Percentiles rank a stretch among this genome's conserved stretches.
These are phyloP conservation scores for Meiosimyza decipiens DNA, from an alignment of 2,888 invertebrate genomes.

Conservation along the genomic window DNA sequence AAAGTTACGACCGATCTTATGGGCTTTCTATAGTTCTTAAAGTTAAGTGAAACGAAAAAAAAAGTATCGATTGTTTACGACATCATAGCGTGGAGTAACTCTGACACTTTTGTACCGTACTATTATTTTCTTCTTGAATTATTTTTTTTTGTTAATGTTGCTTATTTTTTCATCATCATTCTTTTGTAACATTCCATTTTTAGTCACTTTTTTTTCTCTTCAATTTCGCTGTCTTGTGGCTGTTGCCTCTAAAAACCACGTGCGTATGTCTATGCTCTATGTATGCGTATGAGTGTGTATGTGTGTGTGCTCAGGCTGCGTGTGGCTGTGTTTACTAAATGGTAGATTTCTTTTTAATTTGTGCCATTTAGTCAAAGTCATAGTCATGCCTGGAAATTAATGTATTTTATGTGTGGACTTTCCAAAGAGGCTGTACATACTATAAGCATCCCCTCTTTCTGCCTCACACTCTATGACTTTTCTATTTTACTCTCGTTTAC, in stretches of 20 bases:
- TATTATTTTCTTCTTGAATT: no score
- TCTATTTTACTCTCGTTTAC: no score
- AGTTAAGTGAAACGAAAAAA: no score
- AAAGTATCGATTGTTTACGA: no score
- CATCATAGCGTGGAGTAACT: no score
- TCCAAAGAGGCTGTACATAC: background rate
- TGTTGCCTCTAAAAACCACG: constrained; percentile 25
- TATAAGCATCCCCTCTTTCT: background rate
- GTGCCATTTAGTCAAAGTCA: constrained; percentile 62
- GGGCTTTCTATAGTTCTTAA: no score
- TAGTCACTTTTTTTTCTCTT: constrained; percentile 28
- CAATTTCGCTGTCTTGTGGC: constrained; percentile 34
- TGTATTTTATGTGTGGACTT: constrained; percentile 39
- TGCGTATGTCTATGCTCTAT: background rate
- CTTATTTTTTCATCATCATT: constrained; percentile 30
- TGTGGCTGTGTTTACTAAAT: constrained; percentile 51
- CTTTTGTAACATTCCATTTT: constrained; percentile 35
- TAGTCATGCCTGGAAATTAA: constrained; percentile 59
- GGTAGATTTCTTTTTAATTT: constrained; percentile 63
- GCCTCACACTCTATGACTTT: background rate
- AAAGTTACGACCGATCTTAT: no score
- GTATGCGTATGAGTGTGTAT: background rate
- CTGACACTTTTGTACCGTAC: no score
- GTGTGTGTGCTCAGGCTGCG: background rate
- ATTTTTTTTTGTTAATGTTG: constrained; percentile 5